These are phyloP conservation scores for Gastrophysa polygoni DNA, from an alignment of 2,888 invertebrate species.

Conservation along the genomic window DNA sequence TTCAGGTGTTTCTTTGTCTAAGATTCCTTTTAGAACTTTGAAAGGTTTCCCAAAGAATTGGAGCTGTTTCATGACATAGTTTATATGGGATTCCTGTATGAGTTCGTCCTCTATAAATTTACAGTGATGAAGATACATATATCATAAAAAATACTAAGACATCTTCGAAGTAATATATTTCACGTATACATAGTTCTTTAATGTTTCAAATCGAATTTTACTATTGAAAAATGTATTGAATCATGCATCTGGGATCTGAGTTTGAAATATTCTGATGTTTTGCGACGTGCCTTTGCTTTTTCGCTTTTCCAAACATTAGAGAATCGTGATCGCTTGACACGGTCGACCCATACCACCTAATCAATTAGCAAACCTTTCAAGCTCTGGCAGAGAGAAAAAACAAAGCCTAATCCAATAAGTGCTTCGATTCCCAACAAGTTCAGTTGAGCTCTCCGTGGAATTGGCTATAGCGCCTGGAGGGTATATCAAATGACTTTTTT, in stretches of 20 bases:
- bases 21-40: background rate
- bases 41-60: background rate
- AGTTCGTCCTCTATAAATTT: background rate
- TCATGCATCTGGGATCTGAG: too few species aligned
- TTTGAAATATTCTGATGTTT: too few species aligned
- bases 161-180: too few species aligned
- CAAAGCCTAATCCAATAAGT: background rate
- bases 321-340: too few species aligned
- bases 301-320: too few species aligned
- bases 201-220: too few species aligned
- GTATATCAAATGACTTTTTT: slow-evolving; percentile 8
- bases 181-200: too few species aligned
- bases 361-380: background rate
- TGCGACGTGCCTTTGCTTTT: too few species aligned
- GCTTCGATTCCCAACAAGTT: background rate
- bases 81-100: background rate
- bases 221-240: too few species aligned
- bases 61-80: background rate
- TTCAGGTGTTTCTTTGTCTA: too few species aligned
- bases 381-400: background rate
- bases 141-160: too few species aligned
- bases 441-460: background rate
- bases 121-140: too few species aligned
- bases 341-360: background rate
- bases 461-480: background rate